Evolutionary conservation across 2,888 invertebrate species (phyloP).

Genomic region (Hirudinaria manillensis): DNA sequence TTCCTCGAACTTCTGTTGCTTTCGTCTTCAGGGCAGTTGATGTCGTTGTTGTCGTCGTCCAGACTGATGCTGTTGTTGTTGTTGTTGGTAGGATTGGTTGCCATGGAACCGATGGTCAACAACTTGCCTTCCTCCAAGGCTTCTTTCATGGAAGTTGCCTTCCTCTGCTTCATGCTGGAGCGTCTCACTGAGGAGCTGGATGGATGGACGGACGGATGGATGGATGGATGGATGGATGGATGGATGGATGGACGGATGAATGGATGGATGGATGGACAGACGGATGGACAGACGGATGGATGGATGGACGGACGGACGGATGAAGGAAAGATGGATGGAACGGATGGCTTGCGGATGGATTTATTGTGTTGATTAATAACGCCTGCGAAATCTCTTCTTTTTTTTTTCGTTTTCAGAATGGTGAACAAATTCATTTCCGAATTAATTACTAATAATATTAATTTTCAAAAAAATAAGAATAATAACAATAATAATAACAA

Average conservation of each 20-base stretch:
- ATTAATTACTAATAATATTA: too few species aligned
- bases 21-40: neutral
- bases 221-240: neutral
- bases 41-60: conserved; percentile 10
- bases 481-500: neutral
- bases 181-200: conserved; percentile 68
- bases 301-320: neutral
- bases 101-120: conserved; percentile 57
- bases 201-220: neutral
- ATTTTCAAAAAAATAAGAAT: neutral
- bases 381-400: too few species aligned
- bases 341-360: neutral
- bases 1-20: neutral
- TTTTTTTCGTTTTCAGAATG: too few species aligned
- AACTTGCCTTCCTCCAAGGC: conserved; percentile 80
- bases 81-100: conserved; percentile 30
- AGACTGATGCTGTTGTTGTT: conserved; percentile 22
- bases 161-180: conserved; percentile 86
- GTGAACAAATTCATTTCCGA: too few species aligned
- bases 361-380: neutral
- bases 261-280: neutral
- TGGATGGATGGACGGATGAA: too few species aligned
- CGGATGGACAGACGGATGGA: neutral
- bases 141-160: conserved; percentile 84
- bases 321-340: neutral